Base-by-base conservation (phyloP, 1,140 invertebrate species). In the Parasteatoda tepidariorum region DNA sequence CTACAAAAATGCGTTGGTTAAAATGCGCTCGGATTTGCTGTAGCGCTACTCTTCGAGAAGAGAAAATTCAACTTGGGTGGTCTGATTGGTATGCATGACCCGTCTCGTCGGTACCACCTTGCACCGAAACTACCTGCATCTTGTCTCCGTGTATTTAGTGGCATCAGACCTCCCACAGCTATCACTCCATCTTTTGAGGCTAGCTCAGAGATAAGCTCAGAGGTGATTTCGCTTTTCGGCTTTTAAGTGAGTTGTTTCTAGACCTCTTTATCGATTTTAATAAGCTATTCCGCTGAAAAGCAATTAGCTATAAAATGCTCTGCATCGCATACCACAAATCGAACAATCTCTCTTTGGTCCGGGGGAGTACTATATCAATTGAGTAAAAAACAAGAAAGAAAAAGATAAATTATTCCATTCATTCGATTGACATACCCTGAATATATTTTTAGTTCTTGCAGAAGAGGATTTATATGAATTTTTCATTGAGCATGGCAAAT, bases 101-200 rank as follows among this genome's bases (percentile, higher is more conserved):
- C 62, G 64, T 66, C 62, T 41, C 41, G 62, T 73, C 75, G 75
- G 75, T 79, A 79, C 75, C 75, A 79, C 75, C 75, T 79, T 68
- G n/a, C 75, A 26, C 64, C 26, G 28, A 55, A 73, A 73, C 68
- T 55, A 73, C 68, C 68, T 73, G 75, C 59, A 61, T 66, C 74
- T 78, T 78, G 75, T 79, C 75, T 68, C 75, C 75, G 64, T 79
- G 75, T 79, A 79, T 79, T 79, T 79, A 79, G 75, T 68, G 62
- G 75, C 62, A 24, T 4, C 62, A 48, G 75, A 79, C 75, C 75
- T 79, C 75, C 75, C 75, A 79, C 59, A 67, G 64, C 75, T 34
- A 38, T 67, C 64, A 67, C 64, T 67, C 64, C 64, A 67, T 67
- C 64, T 67, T 67, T 11, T 31, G 22, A n/a, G 9, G 15, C 5